Evolutionary conservation across 2,888 invertebrate species (phyloP).

Genomic region (Candidula unifasciata): DNA sequence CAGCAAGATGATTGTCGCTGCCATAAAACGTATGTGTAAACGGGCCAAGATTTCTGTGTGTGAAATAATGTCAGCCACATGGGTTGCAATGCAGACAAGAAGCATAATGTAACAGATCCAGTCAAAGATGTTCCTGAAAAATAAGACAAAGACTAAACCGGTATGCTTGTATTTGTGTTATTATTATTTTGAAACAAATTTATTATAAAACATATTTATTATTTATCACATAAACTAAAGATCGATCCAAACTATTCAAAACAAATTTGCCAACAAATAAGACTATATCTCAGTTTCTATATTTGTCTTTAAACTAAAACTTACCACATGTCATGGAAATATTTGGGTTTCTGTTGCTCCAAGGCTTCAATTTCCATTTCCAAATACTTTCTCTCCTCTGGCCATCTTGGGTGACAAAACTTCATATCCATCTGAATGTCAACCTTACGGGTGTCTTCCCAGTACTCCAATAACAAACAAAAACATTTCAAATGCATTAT

Average conservation of each 20-base stretch:
- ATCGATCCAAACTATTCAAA: background rate
- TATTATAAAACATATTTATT: background rate
- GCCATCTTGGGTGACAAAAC: slow-evolving; percentile 76
- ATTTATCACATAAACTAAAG: background rate
- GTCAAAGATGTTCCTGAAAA: slow-evolving; percentile 76
- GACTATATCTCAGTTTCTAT: background rate
- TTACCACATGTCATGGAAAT: slow-evolving; percentile 71
- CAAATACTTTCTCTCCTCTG: slow-evolving; percentile 73
- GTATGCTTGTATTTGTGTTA: too few species aligned
- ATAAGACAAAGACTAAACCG: background rate
- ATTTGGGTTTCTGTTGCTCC: slow-evolving; percentile 68
- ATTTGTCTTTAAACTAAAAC: background rate
- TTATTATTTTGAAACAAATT: background rate
- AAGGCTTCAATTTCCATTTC: slow-evolving; percentile 64
- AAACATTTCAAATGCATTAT: too few species aligned
- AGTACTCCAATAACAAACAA: slow-evolving; percentile 51
- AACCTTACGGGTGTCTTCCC: slow-evolving; percentile 62
- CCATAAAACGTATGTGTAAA: slow-evolving; percentile 73
- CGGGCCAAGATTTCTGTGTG: slow-evolving; percentile 69
- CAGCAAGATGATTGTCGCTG: slow-evolving; percentile 74
- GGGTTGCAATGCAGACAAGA: slow-evolving; percentile 68
- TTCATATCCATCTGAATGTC: slow-evolving; percentile 70
- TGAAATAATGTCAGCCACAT: slow-evolving; percentile 69
- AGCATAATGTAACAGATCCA: slow-evolving; percentile 75
- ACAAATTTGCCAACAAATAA: background rate